phyloP scores from a whole-genome alignment of 1,140 invertebrate genomes.

The Homarus americanus region DNA sequence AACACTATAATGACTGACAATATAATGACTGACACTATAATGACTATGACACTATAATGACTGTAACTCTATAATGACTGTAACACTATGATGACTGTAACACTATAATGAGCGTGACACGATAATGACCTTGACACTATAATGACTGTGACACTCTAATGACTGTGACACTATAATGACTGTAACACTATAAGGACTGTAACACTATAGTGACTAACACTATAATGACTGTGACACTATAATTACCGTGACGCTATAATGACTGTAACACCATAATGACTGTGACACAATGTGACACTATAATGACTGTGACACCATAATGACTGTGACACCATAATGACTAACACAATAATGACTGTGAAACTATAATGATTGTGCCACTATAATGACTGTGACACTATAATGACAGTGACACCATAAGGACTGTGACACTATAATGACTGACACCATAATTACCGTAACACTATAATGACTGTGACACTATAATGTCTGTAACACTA shows the following conservation, averaged over 20 bases:
- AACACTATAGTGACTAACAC: conserved; percentile 5
- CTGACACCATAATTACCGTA: not conserved
- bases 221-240: too few species aligned
- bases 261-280: too few species aligned
- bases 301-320: too few species aligned
- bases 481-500: not conserved
- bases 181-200: not conserved
- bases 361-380: conserved; percentile 19
- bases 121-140: too few species aligned
- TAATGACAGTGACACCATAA: not conserved
- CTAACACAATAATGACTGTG: conserved; percentile 5
- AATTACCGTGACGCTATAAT: too few species aligned
- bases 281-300: too few species aligned
- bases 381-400: conserved; percentile 15
- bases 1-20: not conserved
- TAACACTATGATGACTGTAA: too few species aligned
- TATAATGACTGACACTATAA: not conserved
- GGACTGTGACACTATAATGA: conserved; percentile 7
- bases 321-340: conserved; percentile 33
- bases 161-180: not conserved
- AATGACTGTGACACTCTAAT: too few species aligned
- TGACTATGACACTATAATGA: not conserved
- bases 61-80: not conserved
- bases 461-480: conserved; percentile 12
- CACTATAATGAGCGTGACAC: too few species aligned